phyloP scores from a whole-genome alignment of 2,888 invertebrate genomes.

The Gari tellinella region DNA sequence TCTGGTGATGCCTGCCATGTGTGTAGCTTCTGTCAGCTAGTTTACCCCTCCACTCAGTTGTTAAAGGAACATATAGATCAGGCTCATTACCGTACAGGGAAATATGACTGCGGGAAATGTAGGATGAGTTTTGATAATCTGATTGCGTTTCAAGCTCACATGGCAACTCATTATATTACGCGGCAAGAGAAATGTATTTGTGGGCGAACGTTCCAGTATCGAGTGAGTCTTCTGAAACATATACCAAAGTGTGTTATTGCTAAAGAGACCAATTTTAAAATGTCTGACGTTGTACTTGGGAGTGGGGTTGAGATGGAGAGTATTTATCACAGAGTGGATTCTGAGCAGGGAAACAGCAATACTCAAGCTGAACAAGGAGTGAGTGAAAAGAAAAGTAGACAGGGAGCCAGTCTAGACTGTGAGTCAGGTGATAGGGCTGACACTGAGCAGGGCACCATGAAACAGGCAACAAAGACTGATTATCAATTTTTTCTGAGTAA shows the following conservation, averaged over 20 bases:
- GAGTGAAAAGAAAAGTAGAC: too few species aligned
- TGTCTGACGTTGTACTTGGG: too few species aligned
- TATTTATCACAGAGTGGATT: too few species aligned
- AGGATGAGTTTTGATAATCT: conserved; percentile 9
- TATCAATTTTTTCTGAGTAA: too few species aligned
- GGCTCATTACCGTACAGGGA: conserved; percentile 4
- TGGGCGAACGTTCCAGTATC: conserved; percentile 42
- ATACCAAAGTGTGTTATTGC: conserved; percentile 17
- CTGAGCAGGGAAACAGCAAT: too few species aligned
- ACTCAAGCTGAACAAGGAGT: too few species aligned
- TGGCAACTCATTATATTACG: conserved; percentile 8
- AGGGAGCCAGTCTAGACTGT: too few species aligned
- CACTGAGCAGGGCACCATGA: too few species aligned
- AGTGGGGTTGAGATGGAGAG: too few species aligned
- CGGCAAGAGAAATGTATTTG: conserved; percentile 35
- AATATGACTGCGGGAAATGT: conserved; percentile 21
- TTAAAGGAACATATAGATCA: conserved; percentile 21
- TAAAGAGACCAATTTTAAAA: too few species aligned
- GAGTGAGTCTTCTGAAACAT: conserved; percentile 36
- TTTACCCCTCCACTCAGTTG: conserved; percentile 8
- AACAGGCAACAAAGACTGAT: too few species aligned
- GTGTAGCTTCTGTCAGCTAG: conserved; percentile 34
- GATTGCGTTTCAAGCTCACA: conserved; percentile 7
- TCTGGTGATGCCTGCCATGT: not conserved
- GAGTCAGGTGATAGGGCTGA: too few species aligned